Evolutionary conservation across 2,888 invertebrate genomes (phyloP).

Genomic region (Mythimna vitellina): DNA sequence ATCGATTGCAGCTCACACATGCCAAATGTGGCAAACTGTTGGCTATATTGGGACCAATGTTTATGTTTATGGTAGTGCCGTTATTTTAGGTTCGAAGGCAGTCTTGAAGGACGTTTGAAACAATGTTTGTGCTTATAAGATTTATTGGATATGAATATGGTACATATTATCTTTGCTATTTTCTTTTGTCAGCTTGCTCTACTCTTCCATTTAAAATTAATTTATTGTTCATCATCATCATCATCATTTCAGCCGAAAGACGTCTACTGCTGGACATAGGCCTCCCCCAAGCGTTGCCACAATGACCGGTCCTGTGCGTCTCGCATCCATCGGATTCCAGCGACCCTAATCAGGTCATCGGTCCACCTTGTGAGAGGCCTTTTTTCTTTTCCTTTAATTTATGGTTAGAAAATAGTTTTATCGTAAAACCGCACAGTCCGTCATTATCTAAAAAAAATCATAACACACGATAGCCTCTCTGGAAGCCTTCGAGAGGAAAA

Average conservation of each 20-base stretch:
- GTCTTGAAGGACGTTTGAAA: conserved; percentile 39
- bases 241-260: too few species aligned
- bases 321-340: too few species aligned
- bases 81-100: conserved; percentile 31
- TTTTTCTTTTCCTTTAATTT: background rate
- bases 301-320: too few species aligned
- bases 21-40: conserved; percentile 33
- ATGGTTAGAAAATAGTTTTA: background rate
- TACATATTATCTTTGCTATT: background rate
- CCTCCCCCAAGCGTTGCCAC: too few species aligned
- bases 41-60: conserved; percentile 37
- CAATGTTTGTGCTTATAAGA: conserved; percentile 4
- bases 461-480: too few species aligned
- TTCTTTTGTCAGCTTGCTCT: background rate
- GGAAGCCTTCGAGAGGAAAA: too few species aligned
- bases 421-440: too few species aligned
- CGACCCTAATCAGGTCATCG: too few species aligned
- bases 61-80: conserved; percentile 34
- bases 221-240: background rate
- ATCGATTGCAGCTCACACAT: conserved; percentile 36
- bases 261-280: too few species aligned
- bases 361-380: too few species aligned
- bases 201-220: background rate
- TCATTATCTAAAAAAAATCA: too few species aligned
- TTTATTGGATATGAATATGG: background rate